Conservation (phyloP, 2,888 invertebrate genomes). For the Lochmaea capreae region DNA sequence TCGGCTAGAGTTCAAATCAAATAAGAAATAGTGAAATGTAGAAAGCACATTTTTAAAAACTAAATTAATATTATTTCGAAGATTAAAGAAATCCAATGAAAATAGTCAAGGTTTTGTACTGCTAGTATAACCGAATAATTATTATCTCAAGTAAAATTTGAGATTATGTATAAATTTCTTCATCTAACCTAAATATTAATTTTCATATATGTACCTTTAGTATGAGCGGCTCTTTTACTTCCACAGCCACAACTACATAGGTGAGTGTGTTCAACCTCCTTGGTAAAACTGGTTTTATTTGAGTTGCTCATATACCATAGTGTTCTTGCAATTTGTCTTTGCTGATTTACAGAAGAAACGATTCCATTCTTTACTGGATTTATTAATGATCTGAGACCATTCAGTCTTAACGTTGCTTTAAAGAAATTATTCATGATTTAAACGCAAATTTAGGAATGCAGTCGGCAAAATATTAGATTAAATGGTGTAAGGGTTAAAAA, state of each 20-base stretch:
- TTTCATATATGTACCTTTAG: conserved; percentile 73
- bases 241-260: conserved; percentile 77
- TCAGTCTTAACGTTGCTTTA: conserved; percentile 70
- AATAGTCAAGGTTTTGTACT: too few species aligned
- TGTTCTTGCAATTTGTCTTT: conserved; percentile 76
- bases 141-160: too few species aligned
- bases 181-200: neutral
- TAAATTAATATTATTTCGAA: neutral
- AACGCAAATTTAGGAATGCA: conserved; percentile 19
- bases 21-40: neutral
- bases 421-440: conserved; percentile 77
- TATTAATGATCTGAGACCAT: conserved; percentile 54
- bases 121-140: too few species aligned
- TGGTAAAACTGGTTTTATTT: conserved; percentile 57
- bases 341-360: conserved; percentile 59
- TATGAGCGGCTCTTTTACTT: conserved; percentile 71
- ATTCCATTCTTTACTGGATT: conserved; percentile 59
- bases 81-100: too few species aligned
- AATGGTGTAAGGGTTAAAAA: conserved; percentile 1
- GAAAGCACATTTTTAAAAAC: neutral
- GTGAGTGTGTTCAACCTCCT: conserved; percentile 70
- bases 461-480: conserved; percentile 19
- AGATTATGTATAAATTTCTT: neutral
- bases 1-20: conserved; percentile 72
- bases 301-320: conserved; percentile 79